Base-by-base conservation (phyloP, 2,113 vertebrate species). In the Nibea albiflora region DNA sequence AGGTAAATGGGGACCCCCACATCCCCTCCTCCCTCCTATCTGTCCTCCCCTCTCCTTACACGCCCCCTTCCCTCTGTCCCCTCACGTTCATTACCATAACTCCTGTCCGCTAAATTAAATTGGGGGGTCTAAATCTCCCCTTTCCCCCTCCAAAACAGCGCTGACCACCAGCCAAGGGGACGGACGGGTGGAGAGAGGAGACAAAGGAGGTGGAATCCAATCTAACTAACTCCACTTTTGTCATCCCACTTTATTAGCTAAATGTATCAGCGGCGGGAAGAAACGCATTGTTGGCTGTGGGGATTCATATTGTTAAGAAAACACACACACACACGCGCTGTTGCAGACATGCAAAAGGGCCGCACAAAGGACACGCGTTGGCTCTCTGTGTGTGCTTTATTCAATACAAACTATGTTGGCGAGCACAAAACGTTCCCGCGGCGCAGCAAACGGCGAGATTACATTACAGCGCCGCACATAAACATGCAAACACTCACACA, bases 21-120 rank as follows among this genome's bases (percentile, higher is more conserved):
- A 70, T 73, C 81, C 57, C 65, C 74, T 72, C 73, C 81, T 60
- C 65, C 74, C 65, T 35, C 31, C 17, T 54, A 85, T 87, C 82
- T 76, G 66, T 60, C 68, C 74, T 72, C 73, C 65, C 67, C 56
- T 81, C 49, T 71, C 71, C 67, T 68, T 78, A 56, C 64, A 85
- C 76, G 31, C 75, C 81, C 61, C 73, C 54, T 85, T 63, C 72
- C 47, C 78, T 60, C 49, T 58, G 35, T 35, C 35, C 60, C 58
- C 42, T 50, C 60, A 70, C 52, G 17, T 86, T 92, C 90, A 95
- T 95, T 94, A 92, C 88, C 94, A 94, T 95, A 94, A 88, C 88
- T 87, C 89, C 85, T 85, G 86, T 90, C 85, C 28, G 22, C 85
- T 88, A 93, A 95, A 94, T 95, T 93, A 94, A 94, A 94, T 93